Percentiles rank a stretch among this genome's conserved stretches.
phyloP scores from a whole-genome alignment of 2,797 vertebrate species.

The Enteromius afrohamiltoni region DNA sequence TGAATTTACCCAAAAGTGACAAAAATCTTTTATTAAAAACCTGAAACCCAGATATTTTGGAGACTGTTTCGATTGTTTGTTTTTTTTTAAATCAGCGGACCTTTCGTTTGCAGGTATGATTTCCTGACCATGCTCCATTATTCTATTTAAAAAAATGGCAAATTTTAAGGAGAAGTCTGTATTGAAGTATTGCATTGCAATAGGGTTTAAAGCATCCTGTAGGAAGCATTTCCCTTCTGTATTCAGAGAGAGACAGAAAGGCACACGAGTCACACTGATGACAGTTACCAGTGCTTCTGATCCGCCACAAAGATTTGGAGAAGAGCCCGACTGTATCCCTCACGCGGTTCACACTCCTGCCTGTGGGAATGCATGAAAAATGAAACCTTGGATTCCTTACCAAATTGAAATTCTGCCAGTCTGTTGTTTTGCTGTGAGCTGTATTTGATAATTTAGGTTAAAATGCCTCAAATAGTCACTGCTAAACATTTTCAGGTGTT shows the following conservation, averaged over 20 bases:
- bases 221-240: conserved; percentile 5
- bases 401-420: conserved; percentile 21
- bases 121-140: not conserved
- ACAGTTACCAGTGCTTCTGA: conserved; percentile 26
- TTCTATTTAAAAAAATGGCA: not conserved
- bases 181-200: not conserved
- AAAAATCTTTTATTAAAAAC: not conserved
- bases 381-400: conserved; percentile 13
- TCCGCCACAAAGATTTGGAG: conserved; percentile 23
- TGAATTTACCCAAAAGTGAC: not conserved
- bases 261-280: conserved; percentile 20
- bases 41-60: not conserved
- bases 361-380: conserved; percentile 37
- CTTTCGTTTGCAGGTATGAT: not conserved
- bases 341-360: not conserved
- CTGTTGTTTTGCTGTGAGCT: conserved; percentile 17
- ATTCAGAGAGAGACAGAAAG: not conserved
- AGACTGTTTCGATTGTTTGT: not conserved
- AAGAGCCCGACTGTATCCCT: conserved; percentile 20
- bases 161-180: not conserved
- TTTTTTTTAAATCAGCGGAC: not conserved
- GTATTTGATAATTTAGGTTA: conserved; percentile 1
- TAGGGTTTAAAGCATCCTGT: not conserved
- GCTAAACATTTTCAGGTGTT: not conserved
- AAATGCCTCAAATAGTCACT: not conserved